A percentile compares a stretch with the other conserved stretches of the same genome.
These are phyloP conservation scores for Aleiodes testaceus DNA, from an alignment of 2,888 invertebrate genomes.

Conservation along the genomic window DNA sequence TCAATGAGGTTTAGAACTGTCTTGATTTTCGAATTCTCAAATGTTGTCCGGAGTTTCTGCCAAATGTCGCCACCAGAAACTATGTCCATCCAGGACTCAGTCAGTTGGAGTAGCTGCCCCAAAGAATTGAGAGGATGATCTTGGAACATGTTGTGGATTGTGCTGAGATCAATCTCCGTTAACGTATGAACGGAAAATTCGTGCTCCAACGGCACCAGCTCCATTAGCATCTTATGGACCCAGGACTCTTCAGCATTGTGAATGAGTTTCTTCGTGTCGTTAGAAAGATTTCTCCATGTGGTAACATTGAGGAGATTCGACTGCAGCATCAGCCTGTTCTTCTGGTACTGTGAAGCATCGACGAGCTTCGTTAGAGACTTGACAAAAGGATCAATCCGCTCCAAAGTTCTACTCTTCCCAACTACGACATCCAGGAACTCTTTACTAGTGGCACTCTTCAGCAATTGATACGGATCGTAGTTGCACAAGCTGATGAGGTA, in stretches of 20 bases:
- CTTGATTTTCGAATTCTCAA: constrained; percentile 60
- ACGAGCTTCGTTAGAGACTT: constrained; percentile 55
- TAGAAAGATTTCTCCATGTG: constrained; percentile 60
- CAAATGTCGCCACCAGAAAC: constrained; percentile 64
- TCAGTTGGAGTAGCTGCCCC: constrained; percentile 39
- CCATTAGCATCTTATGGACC: constrained; percentile 50
- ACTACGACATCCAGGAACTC: constrained; percentile 56
- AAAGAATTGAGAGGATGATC: constrained; percentile 31
- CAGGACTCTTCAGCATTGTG: constrained; percentile 55
- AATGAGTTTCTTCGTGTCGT: constrained; percentile 56
- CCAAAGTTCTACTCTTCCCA: constrained; percentile 38
- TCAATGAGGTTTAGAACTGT: constrained; percentile 61
- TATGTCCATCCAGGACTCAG: constrained; percentile 53
- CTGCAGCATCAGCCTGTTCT: constrained; percentile 35
- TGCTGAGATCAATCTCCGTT: background rate
- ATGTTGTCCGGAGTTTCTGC: constrained; percentile 59
- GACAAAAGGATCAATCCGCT: constrained; percentile 52
- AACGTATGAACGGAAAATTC: constrained; percentile 19
- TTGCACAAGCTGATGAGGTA: constrained; percentile 63
- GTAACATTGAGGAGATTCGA: constrained; percentile 62
- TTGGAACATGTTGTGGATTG: background rate
- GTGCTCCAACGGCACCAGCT: background rate
- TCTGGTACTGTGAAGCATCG: constrained; percentile 46
- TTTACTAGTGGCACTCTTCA: constrained; percentile 60
- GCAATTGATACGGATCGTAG: constrained; percentile 62